Base-by-base conservation (phyloP, 2,888 invertebrate genomes). In the Catocala nupta region DNA sequence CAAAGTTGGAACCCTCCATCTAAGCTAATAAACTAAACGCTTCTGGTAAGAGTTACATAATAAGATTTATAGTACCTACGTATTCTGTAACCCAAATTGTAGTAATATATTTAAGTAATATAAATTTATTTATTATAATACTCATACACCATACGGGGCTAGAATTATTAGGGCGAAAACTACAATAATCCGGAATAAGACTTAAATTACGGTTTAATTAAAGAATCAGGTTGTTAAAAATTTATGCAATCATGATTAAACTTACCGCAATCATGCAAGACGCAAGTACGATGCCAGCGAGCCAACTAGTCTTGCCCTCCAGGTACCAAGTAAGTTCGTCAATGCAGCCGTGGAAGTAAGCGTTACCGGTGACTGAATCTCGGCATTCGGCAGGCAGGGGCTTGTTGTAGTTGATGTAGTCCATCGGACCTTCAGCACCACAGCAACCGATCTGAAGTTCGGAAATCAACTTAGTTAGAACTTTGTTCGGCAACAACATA, bases 311-410 rank as follows among this genome's bases (percentile, higher is more conserved):
- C 87, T 97, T 97, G 61, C 96, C 96, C 84, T 98, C 98, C 73
- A 98, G 95, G 87, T 97, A 98, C 96, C 97, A 97, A n/a, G 98
- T 97, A 73, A 98, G 91, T 82, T 97, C 97, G 70, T 98, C 97
- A 2, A 98, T 96, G 82, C 98, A 98, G 13, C 98, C 98, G 82
- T 97, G 96, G 90, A 96, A 97, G 90, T 97, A 98, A 0, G 97
- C 97, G 88, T 98, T 98, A 56, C 98, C 98, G 2, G 97, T 98
- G 11, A 98, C 97, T 0, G 97, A 96, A 88, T 98, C 98, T 9
- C 98, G 95, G 83, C 98, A 98, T 69, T 97, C 97, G 0, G 96
- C 94, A 0, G 98, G 98, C 59, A 98, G 86, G 0, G 98, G 98
- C 81, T 98, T 97, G 80, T 96, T 95, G 74, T 97, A 83, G 66